Base-by-base conservation (phyloP, 1,140 invertebrate genomes). In the Bombus superbus region DNA sequence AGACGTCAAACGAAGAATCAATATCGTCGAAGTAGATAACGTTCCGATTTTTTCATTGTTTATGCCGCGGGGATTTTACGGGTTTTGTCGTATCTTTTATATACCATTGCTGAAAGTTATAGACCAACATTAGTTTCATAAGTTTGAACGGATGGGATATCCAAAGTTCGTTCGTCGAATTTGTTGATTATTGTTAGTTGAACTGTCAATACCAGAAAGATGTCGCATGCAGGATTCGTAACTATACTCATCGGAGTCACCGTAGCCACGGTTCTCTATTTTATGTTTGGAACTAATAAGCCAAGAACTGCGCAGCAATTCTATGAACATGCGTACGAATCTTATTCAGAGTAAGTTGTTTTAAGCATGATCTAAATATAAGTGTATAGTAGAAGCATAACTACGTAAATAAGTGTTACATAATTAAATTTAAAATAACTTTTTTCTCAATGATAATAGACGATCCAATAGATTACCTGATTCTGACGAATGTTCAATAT, bases 251-350 rank as follows among this genome's bases (percentile, higher is more conserved):
- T 93, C 32, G 92, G 91, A n/a, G 44, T 92, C 53, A 86, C 90
- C 18, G n/a, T 93, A 59, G 92, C 88, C 15, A 86, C 91, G 8
- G 76, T 91, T 42, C 74, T 93, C 5, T 92, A 92, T 76, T 92
- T 92, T 69, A 86, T 93, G 44, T 92, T 93, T 28, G 85, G 74
- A 40, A 83, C 53, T 40, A 42, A 71, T 13, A 62, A 40, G 68
- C 38, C 47, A 28, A 44, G 77, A 86, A 71, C 76, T 66, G 62
- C 35, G 3, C 40, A n/a, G 18, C 47, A 15, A n/a, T 22, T 68
- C 32, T 25, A 85, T 1, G 11, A 72, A 8, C 47, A 71, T 3
- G 18, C n/a, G 10, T 59, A 38, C 11, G 40, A 11, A 0, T 13
- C 10, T 66, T n/a, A 38, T 35, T 28, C 40, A 28, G 18, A 18